These are phyloP conservation scores for Platyscapa corneri DNA, from an alignment of 1,140 invertebrate species.

Conservation along the genomic window DNA sequence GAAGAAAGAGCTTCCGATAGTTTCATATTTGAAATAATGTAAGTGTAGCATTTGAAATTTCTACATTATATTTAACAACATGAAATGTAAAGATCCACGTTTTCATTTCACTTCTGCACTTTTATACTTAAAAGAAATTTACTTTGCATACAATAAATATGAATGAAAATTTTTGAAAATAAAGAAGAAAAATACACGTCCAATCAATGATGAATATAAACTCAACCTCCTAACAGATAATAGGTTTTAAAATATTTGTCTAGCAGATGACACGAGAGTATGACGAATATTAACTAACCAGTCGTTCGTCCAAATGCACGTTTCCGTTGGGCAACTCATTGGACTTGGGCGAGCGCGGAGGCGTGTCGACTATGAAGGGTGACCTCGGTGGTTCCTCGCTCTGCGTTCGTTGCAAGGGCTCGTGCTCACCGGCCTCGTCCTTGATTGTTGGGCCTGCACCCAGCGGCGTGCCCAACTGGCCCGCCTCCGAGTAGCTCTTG, in stretches of 20 bases:
- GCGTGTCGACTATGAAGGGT: constrained; percentile 77
- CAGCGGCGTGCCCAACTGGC: constrained; percentile 73
- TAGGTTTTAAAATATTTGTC: too few relatives aligned
- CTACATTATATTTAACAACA: background rate
- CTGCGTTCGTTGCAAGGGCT: constrained; percentile 85
- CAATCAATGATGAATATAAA: too few relatives aligned
- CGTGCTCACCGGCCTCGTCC: constrained; percentile 77
- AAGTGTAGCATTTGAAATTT: background rate
- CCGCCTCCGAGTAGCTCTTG: constrained; percentile 89
- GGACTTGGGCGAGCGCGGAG: constrained; percentile 55
- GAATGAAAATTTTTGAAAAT: too few relatives aligned
- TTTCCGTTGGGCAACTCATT: constrained; percentile 25
- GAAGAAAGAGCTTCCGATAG: too few relatives aligned
- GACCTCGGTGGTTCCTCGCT: constrained; percentile 87
- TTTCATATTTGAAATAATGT: background rate
- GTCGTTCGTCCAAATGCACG: background rate
- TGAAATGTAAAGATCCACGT: too few relatives aligned
- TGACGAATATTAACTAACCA: constrained; percentile 10
- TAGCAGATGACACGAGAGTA: too few relatives aligned
- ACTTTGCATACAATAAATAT: too few relatives aligned
- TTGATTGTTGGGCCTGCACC: constrained; percentile 59
- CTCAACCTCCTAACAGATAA: too few relatives aligned
- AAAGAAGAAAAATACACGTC: too few relatives aligned
- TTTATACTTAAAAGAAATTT: too few relatives aligned
- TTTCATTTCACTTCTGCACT: too few relatives aligned